Evolutionary conservation across 92 coral and sea anemone genomes (phyloP).

Genomic region (Meandrina meandrites): DNA sequence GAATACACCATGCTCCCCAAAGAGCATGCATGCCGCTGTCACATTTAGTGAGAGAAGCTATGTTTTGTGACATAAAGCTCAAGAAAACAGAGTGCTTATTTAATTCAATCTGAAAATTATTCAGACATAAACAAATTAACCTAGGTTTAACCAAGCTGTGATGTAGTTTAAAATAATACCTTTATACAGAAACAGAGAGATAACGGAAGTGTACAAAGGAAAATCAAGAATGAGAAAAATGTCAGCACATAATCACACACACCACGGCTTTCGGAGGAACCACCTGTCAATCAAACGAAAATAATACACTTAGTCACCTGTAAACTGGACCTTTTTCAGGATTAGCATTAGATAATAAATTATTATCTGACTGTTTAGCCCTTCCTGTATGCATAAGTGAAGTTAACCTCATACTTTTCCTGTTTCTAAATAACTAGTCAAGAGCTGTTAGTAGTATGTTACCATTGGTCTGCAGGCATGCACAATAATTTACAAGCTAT

Average conservation of each 20-base stretch:
- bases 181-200: slow-evolving; percentile 70
- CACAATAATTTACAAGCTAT: not conserved
- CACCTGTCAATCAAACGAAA: not conserved
- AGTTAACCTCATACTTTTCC: not conserved
- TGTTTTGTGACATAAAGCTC: no score
- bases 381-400: not conserved
- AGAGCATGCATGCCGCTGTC: no score
- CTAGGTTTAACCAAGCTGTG: no score
- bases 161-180: no score
- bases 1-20: no score
- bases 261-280: slow-evolving; percentile 51
- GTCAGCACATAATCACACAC: slow-evolving; percentile 65
- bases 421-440: not conserved
- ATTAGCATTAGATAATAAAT: not conserved
- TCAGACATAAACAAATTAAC: no score
- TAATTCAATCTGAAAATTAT: no score
- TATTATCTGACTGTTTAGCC: not conserved
- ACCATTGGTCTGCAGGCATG: not conserved
- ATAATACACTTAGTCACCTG: not conserved
- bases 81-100: no score
- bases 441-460: not conserved
- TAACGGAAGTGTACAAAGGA: slow-evolving; percentile 71
- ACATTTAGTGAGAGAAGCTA: no score
- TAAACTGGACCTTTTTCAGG: not conserved
- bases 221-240: slow-evolving; percentile 54